Evolutionary conservation across 1,140 invertebrate species (phyloP).

Genomic region (Thalassaphorura encarpata): DNA sequence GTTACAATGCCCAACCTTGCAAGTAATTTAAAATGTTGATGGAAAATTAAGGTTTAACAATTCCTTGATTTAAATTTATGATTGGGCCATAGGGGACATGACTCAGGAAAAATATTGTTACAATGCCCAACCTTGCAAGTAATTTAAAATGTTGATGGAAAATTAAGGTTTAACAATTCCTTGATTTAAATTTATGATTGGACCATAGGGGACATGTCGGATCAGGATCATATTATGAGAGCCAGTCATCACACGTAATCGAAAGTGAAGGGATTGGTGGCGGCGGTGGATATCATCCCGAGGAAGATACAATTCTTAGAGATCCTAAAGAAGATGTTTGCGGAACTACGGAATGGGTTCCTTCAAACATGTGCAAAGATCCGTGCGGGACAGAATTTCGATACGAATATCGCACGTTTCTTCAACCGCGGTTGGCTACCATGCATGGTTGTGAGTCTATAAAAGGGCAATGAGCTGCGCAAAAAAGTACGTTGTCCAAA

Average conservation of each 20-base stretch:
- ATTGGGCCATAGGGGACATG: constrained; percentile 12
- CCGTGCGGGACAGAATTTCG: constrained; percentile 68
- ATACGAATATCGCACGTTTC: constrained; percentile 60
- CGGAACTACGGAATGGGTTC: constrained; percentile 58
- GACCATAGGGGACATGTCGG: background rate
- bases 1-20: constrained; percentile 17
- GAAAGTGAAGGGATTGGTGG: background rate
- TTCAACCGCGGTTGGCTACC: constrained; percentile 41
- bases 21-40: constrained; percentile 2
- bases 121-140: constrained; percentile 5
- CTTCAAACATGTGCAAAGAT: constrained; percentile 71
- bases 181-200: background rate
- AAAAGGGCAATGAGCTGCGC: background rate
- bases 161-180: background rate
- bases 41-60: background rate
- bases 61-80: background rate
- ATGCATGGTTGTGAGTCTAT: constrained; percentile 6
- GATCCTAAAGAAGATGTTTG: constrained; percentile 43
- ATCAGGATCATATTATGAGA: background rate
- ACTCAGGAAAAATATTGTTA: constrained; percentile 19
- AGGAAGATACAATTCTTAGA: background rate
- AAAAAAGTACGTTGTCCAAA: constrained; percentile 2
- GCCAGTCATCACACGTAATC: background rate
- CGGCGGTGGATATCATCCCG: background rate
- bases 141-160: background rate